Conservation (phyloP, 1,140 invertebrate genomes). For the Cydia pomonella region DNA sequence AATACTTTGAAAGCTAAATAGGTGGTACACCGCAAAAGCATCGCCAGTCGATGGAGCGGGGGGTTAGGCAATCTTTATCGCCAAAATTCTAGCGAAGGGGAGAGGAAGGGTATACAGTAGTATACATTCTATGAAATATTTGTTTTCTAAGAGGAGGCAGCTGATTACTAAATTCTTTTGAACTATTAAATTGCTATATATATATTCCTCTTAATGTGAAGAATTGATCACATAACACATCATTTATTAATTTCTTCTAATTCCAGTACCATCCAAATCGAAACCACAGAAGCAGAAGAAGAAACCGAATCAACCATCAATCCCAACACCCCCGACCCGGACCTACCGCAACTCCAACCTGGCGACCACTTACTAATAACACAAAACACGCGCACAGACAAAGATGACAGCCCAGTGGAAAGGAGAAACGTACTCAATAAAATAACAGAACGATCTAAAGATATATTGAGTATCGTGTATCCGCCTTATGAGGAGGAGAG, state of each 20-base stretch:
- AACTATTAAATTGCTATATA: too few relatives aligned
- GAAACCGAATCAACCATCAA: constrained; percentile 34
- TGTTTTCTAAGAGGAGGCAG: too few relatives aligned
- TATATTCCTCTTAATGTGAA: too few relatives aligned
- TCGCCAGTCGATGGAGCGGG: too few relatives aligned
- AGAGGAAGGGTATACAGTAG: too few relatives aligned
- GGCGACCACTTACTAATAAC: constrained; percentile 82
- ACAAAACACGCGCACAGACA: constrained; percentile 51
- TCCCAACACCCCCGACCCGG: constrained; percentile 44
- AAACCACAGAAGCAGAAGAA: constrained; percentile 44
- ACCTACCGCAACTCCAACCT: constrained; percentile 76
- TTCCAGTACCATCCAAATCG: constrained; percentile 35
- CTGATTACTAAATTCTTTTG: too few relatives aligned
- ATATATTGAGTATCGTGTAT: constrained; percentile 86
- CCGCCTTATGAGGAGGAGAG: constrained; percentile 79
- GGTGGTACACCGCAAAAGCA: too few relatives aligned
- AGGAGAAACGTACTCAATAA: constrained; percentile 85
- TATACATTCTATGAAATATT: too few relatives aligned
- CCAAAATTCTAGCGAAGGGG: too few relatives aligned
- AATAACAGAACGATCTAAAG: constrained; percentile 85
- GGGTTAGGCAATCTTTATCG: too few relatives aligned
- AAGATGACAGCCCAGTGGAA: constrained; percentile 85
- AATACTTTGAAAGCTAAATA: too few relatives aligned
- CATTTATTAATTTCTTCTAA: not conserved
- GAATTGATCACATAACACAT: too few relatives aligned